Percentiles rank a stretch among this genome's conserved stretches.
phyloP scores from a whole-genome alignment of 2,113 vertebrate species.

The Datnioides undecimradiatus region DNA sequence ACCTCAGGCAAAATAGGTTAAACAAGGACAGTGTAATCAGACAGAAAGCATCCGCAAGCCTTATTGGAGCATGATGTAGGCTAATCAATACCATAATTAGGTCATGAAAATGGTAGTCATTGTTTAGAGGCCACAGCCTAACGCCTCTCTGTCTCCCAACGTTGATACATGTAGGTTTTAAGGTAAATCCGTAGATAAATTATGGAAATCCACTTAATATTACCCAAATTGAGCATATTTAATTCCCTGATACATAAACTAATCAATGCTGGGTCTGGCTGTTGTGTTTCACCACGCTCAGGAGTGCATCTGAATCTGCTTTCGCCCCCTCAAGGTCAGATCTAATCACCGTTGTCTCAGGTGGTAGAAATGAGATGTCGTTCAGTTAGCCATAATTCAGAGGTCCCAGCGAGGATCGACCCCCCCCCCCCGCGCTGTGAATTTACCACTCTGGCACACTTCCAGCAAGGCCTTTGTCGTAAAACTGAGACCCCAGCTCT shows the following conservation, averaged over 20 bases:
- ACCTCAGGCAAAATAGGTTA: conserved; percentile 49
- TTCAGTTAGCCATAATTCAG: conserved; percentile 52
- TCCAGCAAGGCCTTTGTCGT: conserved; percentile 12
- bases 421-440: not conserved
- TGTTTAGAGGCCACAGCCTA: conserved; percentile 34
- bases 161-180: not conserved
- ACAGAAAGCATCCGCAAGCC: conserved; percentile 46
- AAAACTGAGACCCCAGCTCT: conserved; percentile 17
- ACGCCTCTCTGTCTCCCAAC: not conserved
- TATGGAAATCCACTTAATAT: not conserved
- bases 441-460: conserved; percentile 49
- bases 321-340: conserved; percentile 42
- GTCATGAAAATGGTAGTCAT: conserved; percentile 55
- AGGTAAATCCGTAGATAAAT: not conserved
- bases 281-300: conserved; percentile 1
- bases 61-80: conserved; percentile 67
- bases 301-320: not conserved
- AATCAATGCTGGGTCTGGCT: conserved; percentile 16
- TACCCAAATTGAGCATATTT: not conserved
- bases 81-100: conserved; percentile 78
- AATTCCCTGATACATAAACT: not conserved
- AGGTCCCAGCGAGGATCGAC: conserved; percentile 27
- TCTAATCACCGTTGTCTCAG: conserved; percentile 56
- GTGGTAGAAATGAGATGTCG: conserved; percentile 60
- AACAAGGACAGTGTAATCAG: conserved; percentile 59